Evolutionary conservation across 2,797 vertebrate species (phyloP), one percentile per base, ranked within the genome.

Genomic region (Sebastes matsubarae): DNA sequence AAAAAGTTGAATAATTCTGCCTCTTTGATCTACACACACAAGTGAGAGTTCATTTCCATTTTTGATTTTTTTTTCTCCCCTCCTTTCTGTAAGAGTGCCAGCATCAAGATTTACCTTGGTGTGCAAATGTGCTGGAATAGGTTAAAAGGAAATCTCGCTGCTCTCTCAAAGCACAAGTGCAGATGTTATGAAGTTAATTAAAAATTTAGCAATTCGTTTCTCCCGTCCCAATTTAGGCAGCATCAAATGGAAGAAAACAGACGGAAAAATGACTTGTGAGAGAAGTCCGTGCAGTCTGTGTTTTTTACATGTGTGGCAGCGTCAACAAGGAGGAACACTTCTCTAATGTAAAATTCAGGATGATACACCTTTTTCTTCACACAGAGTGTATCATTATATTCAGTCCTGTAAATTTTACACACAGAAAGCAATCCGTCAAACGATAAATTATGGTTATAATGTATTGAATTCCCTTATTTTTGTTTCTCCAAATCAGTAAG

Each of bases 161-260:
- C 94, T 95, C 95, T 94, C 93, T 95, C 94, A 94, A 95, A 96
- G 95, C 94, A 94, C 95, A 96, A 95, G 94, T 96, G 94, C 96
- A 96, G 96, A 96, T 96, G 96, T 96, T 96, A 92, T 96, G 95
- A 96, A 96, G 96, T 95, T 96, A 95, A 97, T 97, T 97, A 97
- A 96, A 96, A 95, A 97, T 97, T 94, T 96, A 96, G 95, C 94
- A 94, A 95, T 96, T 96, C 93, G 91, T 95, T 96, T 96, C 94
- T 96, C 94, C 93, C 81, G 92, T 94, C 95, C 95, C 93, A 95
- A 96, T 96, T 96, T 96, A 95, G 95, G 94, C 93, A 94, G 93
- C 94, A 96, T 96, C 95, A 96, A 96, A 95, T 94, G 76, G 92
- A 93, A 92, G 94, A 94, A 95, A 95, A 93, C 93, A 93, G 93